Conservation (phyloP, 2,113 vertebrate genomes). For the Odocoileus virginianus region DNA sequence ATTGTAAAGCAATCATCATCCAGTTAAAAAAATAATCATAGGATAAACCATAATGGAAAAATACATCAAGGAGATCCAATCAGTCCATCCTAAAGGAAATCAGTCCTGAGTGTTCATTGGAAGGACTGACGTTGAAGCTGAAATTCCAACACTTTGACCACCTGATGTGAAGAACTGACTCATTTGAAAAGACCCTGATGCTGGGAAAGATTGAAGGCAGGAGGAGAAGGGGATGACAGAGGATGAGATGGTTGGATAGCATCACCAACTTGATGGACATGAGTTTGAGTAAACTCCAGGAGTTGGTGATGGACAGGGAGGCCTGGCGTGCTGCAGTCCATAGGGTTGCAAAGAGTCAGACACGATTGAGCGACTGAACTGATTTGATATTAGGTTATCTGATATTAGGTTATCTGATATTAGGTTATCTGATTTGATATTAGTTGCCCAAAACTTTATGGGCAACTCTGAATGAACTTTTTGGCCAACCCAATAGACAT, state of each 20-base stretch:
- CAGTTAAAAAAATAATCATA: neutral
- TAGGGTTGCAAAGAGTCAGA: neutral
- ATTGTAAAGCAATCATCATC: neutral
- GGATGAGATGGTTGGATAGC: neutral
- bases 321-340: neutral
- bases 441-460: neutral
- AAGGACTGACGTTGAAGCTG: neutral
- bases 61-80: neutral
- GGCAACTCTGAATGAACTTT: neutral
- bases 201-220: accelerated
- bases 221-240: neutral
- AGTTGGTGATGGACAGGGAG: neutral
- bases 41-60: neutral
- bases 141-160: neutral
- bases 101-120: neutral
- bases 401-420: too few relatives aligned
- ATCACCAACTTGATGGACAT: neutral
- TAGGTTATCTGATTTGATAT: neutral
- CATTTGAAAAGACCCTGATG: neutral
- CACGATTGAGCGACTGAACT: neutral
- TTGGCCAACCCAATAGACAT: neutral
- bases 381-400: neutral
- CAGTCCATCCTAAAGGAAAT: neutral
- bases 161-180: neutral
- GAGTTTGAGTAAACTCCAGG: neutral